Conservation (phyloP, 2,113 vertebrate species). For the Telmatochromis bifrenatus region DNA sequence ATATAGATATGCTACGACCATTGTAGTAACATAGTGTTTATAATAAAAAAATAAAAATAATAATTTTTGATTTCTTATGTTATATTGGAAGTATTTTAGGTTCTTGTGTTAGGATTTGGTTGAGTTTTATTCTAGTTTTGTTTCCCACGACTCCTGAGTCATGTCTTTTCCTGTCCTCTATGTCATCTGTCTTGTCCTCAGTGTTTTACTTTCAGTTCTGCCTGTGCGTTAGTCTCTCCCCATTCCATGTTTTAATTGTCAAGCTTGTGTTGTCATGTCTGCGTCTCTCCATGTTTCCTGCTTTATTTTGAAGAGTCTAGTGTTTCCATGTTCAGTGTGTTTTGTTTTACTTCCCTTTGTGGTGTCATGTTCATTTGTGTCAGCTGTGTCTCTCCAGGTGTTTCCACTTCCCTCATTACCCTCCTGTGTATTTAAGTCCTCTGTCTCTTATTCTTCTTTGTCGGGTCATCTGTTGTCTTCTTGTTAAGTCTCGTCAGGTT, state of each 20-base stretch:
- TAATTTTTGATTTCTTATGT: not conserved
- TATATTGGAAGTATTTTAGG: not conserved
- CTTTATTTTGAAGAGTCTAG: not conserved
- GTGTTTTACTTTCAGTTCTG: not conserved
- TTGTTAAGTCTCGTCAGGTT: not conserved
- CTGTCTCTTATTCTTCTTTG: not conserved
- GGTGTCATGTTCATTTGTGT: not conserved
- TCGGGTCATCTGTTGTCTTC: not conserved
- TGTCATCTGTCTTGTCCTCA: not conserved
- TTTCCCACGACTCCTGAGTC: not conserved
- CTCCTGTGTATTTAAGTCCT: not conserved
- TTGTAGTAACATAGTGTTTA: not conserved
- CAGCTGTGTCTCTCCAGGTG: not conserved
- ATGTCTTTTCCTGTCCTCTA: not conserved
- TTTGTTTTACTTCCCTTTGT: not conserved
- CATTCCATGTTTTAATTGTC: not conserved
- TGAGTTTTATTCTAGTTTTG: not conserved
- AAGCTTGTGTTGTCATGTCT: not conserved
- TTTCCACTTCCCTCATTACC: not conserved
- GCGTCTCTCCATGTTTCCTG: not conserved
- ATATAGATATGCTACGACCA: not conserved
- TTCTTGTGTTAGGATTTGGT: not conserved
- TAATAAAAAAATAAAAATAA: not conserved
- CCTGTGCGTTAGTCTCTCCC: not conserved
- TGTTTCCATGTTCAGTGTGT: not conserved